Conservation (phyloP, 2,113 vertebrate species). For the Coreoperca whiteheadi region DNA sequence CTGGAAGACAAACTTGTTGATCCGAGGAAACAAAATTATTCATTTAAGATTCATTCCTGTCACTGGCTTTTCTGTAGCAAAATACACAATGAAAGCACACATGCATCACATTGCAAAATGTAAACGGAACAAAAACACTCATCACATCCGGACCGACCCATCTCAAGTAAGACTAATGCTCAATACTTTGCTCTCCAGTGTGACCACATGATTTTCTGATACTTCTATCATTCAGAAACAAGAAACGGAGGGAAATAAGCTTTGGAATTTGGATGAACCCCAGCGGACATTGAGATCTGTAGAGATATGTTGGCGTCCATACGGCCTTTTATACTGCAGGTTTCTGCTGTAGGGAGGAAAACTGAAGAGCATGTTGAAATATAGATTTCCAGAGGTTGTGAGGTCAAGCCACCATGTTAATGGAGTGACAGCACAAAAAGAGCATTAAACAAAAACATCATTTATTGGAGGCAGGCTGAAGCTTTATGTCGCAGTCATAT, state of each 20-base stretch:
- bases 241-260: background rate
- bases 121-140: background rate
- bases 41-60: conserved; percentile 14
- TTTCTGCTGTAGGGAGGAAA: background rate
- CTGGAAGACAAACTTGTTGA: conserved; percentile 70
- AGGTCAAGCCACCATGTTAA: conserved; percentile 14
- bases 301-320: background rate
- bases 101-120: conserved; percentile 37
- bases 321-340: background rate
- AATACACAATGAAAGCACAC: conserved; percentile 48
- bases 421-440: background rate
- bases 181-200: conserved; percentile 1
- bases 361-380: conserved; percentile 18
- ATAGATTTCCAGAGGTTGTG: conserved; percentile 11
- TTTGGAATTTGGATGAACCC: background rate
- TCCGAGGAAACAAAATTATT: conserved; percentile 31
- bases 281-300: conserved; percentile 7
- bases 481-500: background rate
- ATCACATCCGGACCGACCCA: background rate
- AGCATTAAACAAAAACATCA: background rate
- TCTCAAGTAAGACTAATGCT: background rate
- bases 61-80: conserved; percentile 1
- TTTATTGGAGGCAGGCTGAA: background rate
- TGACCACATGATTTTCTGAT: background rate
- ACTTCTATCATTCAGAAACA: background rate